These are phyloP conservation scores for Thomomys bottae DNA, from an alignment of 2,113 vertebrate species.

Conservation along the genomic window DNA sequence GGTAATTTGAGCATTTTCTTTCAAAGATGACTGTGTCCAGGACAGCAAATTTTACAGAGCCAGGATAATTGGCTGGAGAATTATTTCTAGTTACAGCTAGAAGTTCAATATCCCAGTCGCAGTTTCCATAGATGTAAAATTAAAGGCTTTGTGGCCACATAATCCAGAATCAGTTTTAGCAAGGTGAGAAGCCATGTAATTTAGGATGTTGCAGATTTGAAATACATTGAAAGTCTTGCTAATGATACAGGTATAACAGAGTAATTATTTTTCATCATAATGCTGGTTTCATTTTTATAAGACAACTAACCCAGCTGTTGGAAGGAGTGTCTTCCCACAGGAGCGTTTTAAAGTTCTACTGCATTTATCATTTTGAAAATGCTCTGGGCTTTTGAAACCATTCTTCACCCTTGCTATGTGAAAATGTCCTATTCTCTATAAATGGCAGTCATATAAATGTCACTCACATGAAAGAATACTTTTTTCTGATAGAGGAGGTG, in stretches of 20 bases:
- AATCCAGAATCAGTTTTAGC: neutral
- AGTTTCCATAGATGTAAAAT: neutral
- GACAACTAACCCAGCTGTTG: neutral
- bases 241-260: neutral
- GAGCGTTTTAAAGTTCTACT: conserved; percentile 63
- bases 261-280: conserved; percentile 27
- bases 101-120: neutral
- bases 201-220: neutral
- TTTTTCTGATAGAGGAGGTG: conserved; percentile 73
- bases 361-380: conserved; percentile 75
- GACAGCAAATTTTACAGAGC: neutral
- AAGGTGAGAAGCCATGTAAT: neutral
- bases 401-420: conserved; percentile 73
- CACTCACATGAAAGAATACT: conserved; percentile 72
- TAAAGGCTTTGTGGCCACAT: neutral
- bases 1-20: conserved; percentile 14
- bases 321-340: conserved; percentile 50
- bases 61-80: neutral
- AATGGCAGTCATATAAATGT: conserved; percentile 79
- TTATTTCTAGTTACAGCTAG: neutral
- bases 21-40: neutral
- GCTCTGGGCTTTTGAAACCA: conserved; percentile 72
- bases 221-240: neutral
- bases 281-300: conserved; percentile 40
- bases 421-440: conserved; percentile 77